phyloP scores from a whole-genome alignment of 2,888 invertebrate species.

The Synanthedon andrenaeformis region DNA sequence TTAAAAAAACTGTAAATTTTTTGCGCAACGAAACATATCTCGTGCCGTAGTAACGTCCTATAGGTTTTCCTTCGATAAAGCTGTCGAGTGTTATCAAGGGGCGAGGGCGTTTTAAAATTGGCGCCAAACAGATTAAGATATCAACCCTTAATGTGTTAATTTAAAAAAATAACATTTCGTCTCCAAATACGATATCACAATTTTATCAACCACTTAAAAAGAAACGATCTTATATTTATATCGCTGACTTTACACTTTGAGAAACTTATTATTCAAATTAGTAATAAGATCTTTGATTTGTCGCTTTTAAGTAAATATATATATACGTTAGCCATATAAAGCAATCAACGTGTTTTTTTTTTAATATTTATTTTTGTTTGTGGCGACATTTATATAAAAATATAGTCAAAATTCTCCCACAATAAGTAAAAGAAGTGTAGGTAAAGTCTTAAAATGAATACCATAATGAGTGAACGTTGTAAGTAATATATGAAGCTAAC shows the following conservation, averaged over 20 bases:
- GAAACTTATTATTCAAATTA: too few species aligned
- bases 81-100: constrained; percentile 54
- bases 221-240: too few species aligned
- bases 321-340: too few species aligned
- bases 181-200: neutral
- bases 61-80: constrained; percentile 41
- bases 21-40: constrained; percentile 39
- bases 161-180: constrained; percentile 45
- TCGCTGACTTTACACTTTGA: too few species aligned
- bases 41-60: neutral
- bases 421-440: neutral
- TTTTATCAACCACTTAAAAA: too few species aligned
- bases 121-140: constrained; percentile 67
- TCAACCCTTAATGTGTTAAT: constrained; percentile 64
- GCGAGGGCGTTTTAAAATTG: constrained; percentile 54
- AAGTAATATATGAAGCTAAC: neutral
- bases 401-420: neutral
- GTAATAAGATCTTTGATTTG: too few species aligned
- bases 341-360: too few species aligned
- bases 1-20: constrained; percentile 41
- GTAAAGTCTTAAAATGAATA: neutral
- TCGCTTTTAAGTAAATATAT: too few species aligned
- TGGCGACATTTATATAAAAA: too few species aligned
- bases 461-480: neutral
- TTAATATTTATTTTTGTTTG: too few species aligned